Base-by-base conservation (phyloP, 2,888 invertebrate species). In the Pristionchus mayeri region DNA sequence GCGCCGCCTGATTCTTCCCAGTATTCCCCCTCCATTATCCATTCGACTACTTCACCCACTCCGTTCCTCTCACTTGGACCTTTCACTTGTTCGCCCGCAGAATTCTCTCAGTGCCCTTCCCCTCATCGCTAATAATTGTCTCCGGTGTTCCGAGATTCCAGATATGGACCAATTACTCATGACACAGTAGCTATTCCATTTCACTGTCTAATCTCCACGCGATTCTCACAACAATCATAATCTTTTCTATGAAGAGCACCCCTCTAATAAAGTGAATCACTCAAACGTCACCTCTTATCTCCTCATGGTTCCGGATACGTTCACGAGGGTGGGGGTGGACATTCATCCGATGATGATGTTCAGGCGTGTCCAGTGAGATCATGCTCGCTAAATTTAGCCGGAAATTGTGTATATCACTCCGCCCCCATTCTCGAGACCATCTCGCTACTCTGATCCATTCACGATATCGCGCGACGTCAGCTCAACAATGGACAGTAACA, bases 91-190 rank as follows among this genome's bases (percentile, higher is more conserved):
- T 48, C 52, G 2, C 6, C 27, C 18, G 52, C 21, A 18, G 24
- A 24, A 34, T 48, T 27, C 52, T 30, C 50, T 40, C 76, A 76
- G 50, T 50, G 30, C 40, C 27, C 7, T 13, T 6, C 76, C 18
- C 50, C 30, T 11, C 75, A 34, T n/a, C 71, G 24, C 37, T 80
- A 44, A 37, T 80, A 37, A 57, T 80, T 30, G 30, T 7, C 40
- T 80, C 80, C 57, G 54, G 80, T 57, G 54, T 80, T 54, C 40
- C 71, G 40, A 37, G 37, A 71, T 71, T 71, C 71, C 71, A 71
- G 37, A 71, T 71, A 71, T 71, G 71, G 24, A 71, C 71, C 18
- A 71, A 71, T 71, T 71, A 40, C 24, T 71, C 71, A 71, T 71
- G 71, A 71, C 76, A 76, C 76, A 48, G n/a, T 75, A 24, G 48